These are phyloP conservation scores for Holcopasites calliopsidis DNA, from an alignment of 1,140 invertebrate species.

Conservation along the genomic window DNA sequence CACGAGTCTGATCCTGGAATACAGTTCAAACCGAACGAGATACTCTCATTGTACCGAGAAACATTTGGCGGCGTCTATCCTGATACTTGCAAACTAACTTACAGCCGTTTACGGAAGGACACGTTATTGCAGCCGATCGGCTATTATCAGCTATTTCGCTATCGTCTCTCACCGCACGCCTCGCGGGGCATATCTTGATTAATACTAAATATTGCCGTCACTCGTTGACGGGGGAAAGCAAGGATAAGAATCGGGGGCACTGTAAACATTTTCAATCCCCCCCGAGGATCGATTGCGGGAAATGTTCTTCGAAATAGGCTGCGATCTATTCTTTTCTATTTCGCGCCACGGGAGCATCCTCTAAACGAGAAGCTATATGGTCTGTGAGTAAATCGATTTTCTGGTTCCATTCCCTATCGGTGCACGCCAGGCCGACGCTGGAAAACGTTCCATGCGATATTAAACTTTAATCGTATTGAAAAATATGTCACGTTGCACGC, in stretches of 20 bases:
- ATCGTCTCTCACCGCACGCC: too few relatives aligned
- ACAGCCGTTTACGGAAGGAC: background rate
- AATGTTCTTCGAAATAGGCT: background rate
- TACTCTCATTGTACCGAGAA: conserved; percentile 83
- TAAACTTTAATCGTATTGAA: conserved; percentile 37
- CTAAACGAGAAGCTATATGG: conserved; percentile 61
- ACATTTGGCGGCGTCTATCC: conserved; percentile 81
- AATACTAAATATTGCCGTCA: too few relatives aligned
- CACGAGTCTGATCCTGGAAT: conserved; percentile 88
- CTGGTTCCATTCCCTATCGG: conserved; percentile 59
- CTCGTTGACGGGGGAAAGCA: background rate
- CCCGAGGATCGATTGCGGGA: background rate
- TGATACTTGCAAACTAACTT: background rate
- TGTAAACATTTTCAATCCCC: background rate
- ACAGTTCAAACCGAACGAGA: conserved; percentile 86
- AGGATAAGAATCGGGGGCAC: background rate
- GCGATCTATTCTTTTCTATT: conserved; percentile 28
- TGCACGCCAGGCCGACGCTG: conserved; percentile 35
- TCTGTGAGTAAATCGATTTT: conserved; percentile 63
- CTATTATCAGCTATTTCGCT: too few relatives aligned
- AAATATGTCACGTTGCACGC: background rate
- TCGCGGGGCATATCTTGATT: too few relatives aligned
- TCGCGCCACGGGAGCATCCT: conserved; percentile 18
- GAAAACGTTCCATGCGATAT: conserved; percentile 48
- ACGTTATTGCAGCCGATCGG: too few relatives aligned